Evolutionary conservation across 2,113 vertebrate species (phyloP).

Genomic region (Eretmochelys imbricata): DNA sequence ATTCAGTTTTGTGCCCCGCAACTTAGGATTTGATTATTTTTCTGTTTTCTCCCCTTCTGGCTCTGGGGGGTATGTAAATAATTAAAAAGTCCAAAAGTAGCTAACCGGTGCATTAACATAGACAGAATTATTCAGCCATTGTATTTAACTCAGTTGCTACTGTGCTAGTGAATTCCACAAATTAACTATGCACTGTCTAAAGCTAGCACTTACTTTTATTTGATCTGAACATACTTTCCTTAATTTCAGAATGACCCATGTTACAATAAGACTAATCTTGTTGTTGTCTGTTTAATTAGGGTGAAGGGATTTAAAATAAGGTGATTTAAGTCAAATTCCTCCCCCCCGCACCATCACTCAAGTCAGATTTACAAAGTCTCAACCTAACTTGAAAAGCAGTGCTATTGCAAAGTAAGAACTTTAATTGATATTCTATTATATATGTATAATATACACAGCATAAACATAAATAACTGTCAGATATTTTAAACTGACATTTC

Average conservation of each 20-base stretch:
- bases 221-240: not conserved
- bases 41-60: not conserved
- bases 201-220: not conserved
- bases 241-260: not conserved
- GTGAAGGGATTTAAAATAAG: not conserved
- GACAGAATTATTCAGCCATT: not conserved
- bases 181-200: accelerated
- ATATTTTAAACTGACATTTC: not conserved
- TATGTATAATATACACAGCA: not conserved
- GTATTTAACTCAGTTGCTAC: not conserved
- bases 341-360: accelerated
- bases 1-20: not conserved
- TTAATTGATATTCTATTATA: not conserved
- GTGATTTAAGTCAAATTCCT: not conserved
- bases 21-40: not conserved
- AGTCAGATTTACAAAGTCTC: not conserved
- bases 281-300: not conserved
- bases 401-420: not conserved
- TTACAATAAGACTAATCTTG: not conserved
- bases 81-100: not conserved
- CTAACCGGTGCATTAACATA: not conserved
- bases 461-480: not conserved
- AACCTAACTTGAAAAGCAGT: not conserved
- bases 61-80: not conserved
- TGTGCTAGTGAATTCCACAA: not conserved